phyloP scores from a whole-genome alignment of 2,113 vertebrate species.

The Diphyllodes magnificus region DNA sequence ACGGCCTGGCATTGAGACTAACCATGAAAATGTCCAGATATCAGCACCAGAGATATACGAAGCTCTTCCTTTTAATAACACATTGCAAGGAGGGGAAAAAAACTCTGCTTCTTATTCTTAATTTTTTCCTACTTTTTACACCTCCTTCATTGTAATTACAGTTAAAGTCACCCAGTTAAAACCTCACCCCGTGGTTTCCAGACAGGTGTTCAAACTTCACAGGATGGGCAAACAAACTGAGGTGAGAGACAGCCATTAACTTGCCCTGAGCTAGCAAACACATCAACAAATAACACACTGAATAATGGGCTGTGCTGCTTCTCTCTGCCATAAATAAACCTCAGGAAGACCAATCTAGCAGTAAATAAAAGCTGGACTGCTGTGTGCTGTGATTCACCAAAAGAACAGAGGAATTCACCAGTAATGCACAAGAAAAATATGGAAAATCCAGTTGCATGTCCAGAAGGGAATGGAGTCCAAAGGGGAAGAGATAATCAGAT shows the following conservation, averaged over 20 bases:
- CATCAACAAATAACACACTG: neutral
- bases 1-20: neutral
- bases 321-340: conserved; percentile 5
- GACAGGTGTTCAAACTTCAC: neutral
- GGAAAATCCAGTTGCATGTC: neutral
- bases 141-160: neutral
- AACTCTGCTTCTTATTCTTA: neutral
- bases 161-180: neutral
- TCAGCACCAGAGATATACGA: neutral
- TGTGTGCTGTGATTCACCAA: neutral
- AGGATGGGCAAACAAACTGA: neutral
- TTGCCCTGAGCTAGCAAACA: neutral
- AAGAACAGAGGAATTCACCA: neutral
- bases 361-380: neutral
- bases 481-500: neutral
- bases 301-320: neutral
- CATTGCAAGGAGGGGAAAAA: accelerated
- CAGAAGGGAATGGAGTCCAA: neutral
- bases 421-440: neutral
- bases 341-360: neutral
- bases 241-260: neutral
- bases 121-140: neutral
- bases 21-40: neutral
- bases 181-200: neutral
- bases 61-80: neutral